Evolutionary conservation across 2,797 vertebrate genomes (phyloP).

Genomic region (Myotis pilosus): DNA sequence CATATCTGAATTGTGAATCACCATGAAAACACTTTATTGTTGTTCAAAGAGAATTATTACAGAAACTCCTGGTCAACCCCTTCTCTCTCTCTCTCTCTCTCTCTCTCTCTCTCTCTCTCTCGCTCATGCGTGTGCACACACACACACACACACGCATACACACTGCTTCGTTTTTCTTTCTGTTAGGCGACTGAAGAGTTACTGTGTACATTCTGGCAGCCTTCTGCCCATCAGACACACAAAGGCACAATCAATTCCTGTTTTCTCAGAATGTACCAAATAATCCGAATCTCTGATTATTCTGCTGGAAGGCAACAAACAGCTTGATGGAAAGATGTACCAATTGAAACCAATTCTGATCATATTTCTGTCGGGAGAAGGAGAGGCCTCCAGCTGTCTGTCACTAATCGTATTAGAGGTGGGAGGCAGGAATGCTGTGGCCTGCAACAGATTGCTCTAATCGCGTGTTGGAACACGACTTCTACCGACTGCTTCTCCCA

Average conservation of each 20-base stretch:
- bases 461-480: not conserved
- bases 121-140: not conserved
- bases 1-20: conserved; percentile 29
- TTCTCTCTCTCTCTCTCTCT: not conserved
- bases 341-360: conserved; percentile 74
- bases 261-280: conserved; percentile 60
- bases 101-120: not conserved
- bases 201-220: conserved; percentile 45
- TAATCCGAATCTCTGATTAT: conserved; percentile 68
- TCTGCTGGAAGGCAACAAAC: conserved; percentile 55
- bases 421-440: conserved; percentile 55
- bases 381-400: conserved; percentile 73
- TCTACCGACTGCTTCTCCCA: conserved; percentile 50
- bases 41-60: conserved; percentile 1
- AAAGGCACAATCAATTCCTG: conserved; percentile 60
- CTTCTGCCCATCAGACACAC: conserved; percentile 21
- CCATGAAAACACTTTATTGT: conserved; percentile 4
- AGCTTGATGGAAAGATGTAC: conserved; percentile 60
- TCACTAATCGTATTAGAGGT: conserved; percentile 58
- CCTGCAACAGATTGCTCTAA: conserved; percentile 37
- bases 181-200: conserved; percentile 52
- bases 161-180: not conserved
- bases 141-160: not conserved
- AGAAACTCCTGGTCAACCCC: not conserved
- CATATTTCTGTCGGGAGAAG: conserved; percentile 69